Evolutionary conservation across 2,888 invertebrate genomes (phyloP), one percentile per base, ranked within the genome.

Genomic region (Steinernema hermaphroditum): DNA sequence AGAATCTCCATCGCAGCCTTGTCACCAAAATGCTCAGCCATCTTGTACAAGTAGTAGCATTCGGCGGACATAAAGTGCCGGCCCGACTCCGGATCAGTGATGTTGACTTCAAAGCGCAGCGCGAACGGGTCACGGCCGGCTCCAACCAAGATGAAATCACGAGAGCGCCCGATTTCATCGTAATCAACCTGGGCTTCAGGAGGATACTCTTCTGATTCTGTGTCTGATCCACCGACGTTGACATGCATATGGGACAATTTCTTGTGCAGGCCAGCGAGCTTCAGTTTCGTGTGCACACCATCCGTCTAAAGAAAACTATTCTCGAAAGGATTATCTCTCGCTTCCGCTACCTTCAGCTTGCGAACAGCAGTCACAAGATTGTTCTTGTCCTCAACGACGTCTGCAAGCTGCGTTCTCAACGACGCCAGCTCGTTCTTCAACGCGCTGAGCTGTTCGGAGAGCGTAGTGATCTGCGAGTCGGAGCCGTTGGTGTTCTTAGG

Each of bases 301-400:
- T 83, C 83, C 37, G 83, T 71, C 83, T 83, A 43, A 44, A 74
- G 62, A n/a, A n/a, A n/a, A n/a, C n/a, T n/a, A n/a, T n/a, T n/a
- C n/a, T n/a, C n/a, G n/a, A n/a, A n/a, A n/a, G n/a, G n/a, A n/a
- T n/a, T n/a, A n/a, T n/a, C n/a, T n/a, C n/a, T n/a, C n/a, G n/a
- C n/a, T n/a, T n/a, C n/a, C n/a, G n/a, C n/a, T n/a, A 41, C 83
- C 77, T 84, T 84, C 43, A 84, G 75, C 74, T 84, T 84, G 32
- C 84, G 78, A 34, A 84, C 81, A 37, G 82, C 84, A 32, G 78
- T 78, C 27, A 84, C 77, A 16, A 84, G 76, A 46, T 79, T 80
- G 70, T 83, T 82, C 68, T 84, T 82, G 68, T 84, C 84, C 37
- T 75, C 46, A 16, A 46, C 22, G n/a, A 46, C 22, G n/a, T 46